Base-by-base conservation (phyloP, 2,888 invertebrate species). In the Magallana nippona region DNA sequence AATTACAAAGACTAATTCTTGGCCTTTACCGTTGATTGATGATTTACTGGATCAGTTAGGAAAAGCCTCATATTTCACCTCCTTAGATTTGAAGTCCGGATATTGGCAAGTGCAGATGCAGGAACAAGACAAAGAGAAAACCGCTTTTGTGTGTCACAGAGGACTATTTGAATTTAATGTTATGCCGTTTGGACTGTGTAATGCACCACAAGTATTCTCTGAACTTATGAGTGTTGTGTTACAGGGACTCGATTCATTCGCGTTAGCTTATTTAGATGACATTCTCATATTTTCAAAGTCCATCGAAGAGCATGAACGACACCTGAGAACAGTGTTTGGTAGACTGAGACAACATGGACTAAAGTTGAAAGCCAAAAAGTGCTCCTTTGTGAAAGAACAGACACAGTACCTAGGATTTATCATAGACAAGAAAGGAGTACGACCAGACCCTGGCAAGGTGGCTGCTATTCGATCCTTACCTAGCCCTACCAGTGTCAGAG, bases 141-240 rank as follows among this genome's bases (percentile, higher is more conserved):
- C 83, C 1, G 85, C 85, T 0, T 87, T 85, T 57, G 44, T 58
- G 10, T 84, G 85, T 57, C 83, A 87, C 55, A 81, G 55, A 78
- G 83, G 84, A 19, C 58, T 87, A 3, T 87, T 86, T 81, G 78
- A 86, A 77, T 86, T 85, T 60, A 84, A 83, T 32, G 83, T 84
- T 1, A 86, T 86, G 82, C 80, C 82, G 15, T 86, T 84, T 80
- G 86, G 84, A 1, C 55, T 80, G 13, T 13, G 55, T 17, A 84
- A 82, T 82, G 79, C 82, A 1, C 84, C 84, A 19, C n/a, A 60
- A 22, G 56, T 83, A 15, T 85, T 86, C 71, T 81, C 79, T 58
- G 81, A 83, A 62, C 27, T 88, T 1, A 84, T 87, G 80, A n/a
- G 80, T 55, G 60, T 78, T 56, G 88, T 86, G 10, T 84, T 88